These are phyloP conservation scores for Tretioscincus oriximinensis DNA, from an alignment of 2,113 vertebrate species.

Conservation along the genomic window DNA sequence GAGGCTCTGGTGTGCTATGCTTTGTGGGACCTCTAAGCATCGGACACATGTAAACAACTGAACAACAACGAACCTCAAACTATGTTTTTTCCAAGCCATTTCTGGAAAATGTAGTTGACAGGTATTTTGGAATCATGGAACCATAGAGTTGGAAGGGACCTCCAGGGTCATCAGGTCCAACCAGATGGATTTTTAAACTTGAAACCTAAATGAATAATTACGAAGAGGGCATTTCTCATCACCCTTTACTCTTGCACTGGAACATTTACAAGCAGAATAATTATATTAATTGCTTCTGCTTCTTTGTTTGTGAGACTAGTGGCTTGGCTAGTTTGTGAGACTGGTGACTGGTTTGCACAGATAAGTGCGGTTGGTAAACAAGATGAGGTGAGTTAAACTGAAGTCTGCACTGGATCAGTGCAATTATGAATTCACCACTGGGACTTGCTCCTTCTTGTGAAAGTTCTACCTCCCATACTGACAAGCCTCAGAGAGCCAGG, in stretches of 20 bases:
- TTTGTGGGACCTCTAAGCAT: no score
- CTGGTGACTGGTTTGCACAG: neutral
- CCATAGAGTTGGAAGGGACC: no score
- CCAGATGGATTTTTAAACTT: no score
- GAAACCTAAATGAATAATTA: neutral
- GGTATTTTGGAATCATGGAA: neutral
- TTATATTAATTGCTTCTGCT: neutral
- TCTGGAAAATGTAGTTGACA: neutral
- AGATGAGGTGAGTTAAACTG: neutral
- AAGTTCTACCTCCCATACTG: neutral
- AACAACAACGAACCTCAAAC: no score
- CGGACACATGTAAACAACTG: no score
- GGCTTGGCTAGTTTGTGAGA: neutral
- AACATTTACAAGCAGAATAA: neutral
- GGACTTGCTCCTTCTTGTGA: neutral
- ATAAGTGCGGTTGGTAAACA: neutral
- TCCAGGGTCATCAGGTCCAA: no score
- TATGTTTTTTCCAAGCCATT: no score
- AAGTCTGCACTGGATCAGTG: slow-evolving; percentile 3
- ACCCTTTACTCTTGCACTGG: neutral
- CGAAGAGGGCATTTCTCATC: neutral
- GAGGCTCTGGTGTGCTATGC: no score
- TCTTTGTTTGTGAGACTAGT: neutral
- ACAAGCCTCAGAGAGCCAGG: neutral
- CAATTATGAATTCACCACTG: neutral